phyloP scores from a whole-genome alignment of 2,797 vertebrate species.

The Vipera ursinii region DNA sequence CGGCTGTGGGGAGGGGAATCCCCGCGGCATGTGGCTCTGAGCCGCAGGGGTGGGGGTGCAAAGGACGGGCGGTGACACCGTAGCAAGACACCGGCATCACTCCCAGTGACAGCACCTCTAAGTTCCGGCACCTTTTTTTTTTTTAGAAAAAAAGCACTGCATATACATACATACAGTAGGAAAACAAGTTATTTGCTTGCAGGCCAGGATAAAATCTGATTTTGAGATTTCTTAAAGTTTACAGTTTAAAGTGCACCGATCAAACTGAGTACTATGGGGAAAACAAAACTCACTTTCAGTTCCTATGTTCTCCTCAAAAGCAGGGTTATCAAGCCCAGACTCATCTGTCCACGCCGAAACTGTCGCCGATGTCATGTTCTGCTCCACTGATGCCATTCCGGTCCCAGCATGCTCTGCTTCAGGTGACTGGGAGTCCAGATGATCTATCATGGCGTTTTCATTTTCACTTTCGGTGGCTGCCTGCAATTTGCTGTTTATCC shows the following conservation, averaged over 20 bases:
- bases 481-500: constrained; percentile 74
- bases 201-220: constrained; percentile 20
- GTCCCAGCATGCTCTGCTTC: constrained; percentile 79
- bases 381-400: constrained; percentile 71
- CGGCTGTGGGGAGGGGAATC: no score
- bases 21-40: no score
- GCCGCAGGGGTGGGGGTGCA: no score
- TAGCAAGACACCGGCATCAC: no score
- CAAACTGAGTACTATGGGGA: constrained; percentile 1
- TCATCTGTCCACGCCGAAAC: constrained; percentile 83
- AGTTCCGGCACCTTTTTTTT: no score
- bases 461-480: constrained; percentile 74
- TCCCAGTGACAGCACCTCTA: no score
- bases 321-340: constrained; percentile 87
- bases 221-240: constrained; percentile 28
- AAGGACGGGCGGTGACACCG: no score
- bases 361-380: constrained; percentile 64
- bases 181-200: neutral
- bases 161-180: neutral
- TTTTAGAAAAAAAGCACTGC: no score
- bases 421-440: constrained; percentile 67
- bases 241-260: constrained; percentile 23
- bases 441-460: constrained; percentile 70
- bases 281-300: constrained; percentile 84
- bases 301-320: constrained; percentile 88